These are phyloP conservation scores for Sesamia inferens DNA, from an alignment of 2,888 invertebrate genomes.

Conservation along the genomic window DNA sequence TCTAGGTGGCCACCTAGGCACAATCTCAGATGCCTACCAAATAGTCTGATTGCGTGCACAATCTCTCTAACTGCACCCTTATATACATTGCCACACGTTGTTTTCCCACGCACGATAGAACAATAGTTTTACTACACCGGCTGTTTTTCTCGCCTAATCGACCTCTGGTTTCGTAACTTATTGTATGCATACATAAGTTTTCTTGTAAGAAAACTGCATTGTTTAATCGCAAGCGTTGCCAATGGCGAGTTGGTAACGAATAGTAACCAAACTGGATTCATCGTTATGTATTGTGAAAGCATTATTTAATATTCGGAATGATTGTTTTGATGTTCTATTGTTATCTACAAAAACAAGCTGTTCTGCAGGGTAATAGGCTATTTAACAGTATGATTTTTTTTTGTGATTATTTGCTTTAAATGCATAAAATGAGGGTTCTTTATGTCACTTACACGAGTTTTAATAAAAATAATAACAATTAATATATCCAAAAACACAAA, in stretches of 20 bases:
- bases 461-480: too few species aligned
- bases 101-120: constrained; percentile 79
- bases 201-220: constrained; percentile 71
- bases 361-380: not conserved
- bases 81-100: constrained; percentile 50
- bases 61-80: constrained; percentile 33
- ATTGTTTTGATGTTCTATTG: not conserved
- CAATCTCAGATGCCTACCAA: not conserved
- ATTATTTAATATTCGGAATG: constrained; percentile 11
- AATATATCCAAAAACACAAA: too few species aligned
- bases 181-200: constrained; percentile 71
- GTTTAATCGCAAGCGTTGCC: constrained; percentile 67
- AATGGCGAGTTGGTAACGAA: constrained; percentile 26
- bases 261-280: constrained; percentile 11
- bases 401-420: too few species aligned
- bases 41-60: not conserved
- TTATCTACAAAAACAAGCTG: constrained; percentile 11
- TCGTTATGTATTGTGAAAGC: constrained; percentile 9
- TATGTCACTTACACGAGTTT: too few species aligned
- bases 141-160: constrained; percentile 84
- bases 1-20: too few species aligned
- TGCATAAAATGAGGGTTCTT: too few species aligned
- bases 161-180: constrained; percentile 83
- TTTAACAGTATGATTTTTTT: too few species aligned
- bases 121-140: constrained; percentile 72